Conservation (phyloP, 1,140 invertebrate genomes). For the Harpegnathos saltator region DNA sequence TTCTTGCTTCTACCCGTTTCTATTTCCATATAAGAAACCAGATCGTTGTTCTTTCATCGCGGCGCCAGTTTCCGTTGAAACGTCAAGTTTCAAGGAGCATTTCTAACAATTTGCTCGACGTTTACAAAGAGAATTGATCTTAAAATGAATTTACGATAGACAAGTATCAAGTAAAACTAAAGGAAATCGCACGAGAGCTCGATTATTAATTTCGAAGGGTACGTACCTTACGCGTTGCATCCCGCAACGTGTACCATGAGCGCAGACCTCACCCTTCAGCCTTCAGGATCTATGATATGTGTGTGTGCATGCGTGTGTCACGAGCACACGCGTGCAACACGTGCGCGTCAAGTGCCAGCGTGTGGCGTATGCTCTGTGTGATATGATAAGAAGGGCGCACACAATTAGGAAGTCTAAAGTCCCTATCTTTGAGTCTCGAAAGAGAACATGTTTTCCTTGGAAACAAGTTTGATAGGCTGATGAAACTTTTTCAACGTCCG, state of each 20-base stretch:
- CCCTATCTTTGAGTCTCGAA: conserved; percentile 38
- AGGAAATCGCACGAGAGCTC: neutral
- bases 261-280: conserved; percentile 81
- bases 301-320: conserved; percentile 65
- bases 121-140: neutral
- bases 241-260: conserved; percentile 78
- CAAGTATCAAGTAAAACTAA: conserved; percentile 1
- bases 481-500: conserved; percentile 6
- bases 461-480: conserved; percentile 36
- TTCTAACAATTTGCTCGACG: too few relatives aligned
- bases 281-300: conserved; percentile 63
- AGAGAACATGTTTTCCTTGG: conserved; percentile 22
- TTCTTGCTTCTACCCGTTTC: neutral
- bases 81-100: too few relatives aligned
- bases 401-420: conserved; percentile 72
- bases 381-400: conserved; percentile 68
- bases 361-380: conserved; percentile 46
- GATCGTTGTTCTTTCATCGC: too few relatives aligned
- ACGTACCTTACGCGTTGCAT: conserved; percentile 27
- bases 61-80: too few relatives aligned
- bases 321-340: conserved; percentile 70
- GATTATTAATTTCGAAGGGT: conserved; percentile 50
- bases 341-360: conserved; percentile 76
- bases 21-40: too few relatives aligned
- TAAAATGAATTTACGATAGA: neutral